Evolutionary conservation across 2,113 vertebrate genomes (phyloP), one percentile per base, ranked within the genome.

Genomic region (Eupsittula cactorum): DNA sequence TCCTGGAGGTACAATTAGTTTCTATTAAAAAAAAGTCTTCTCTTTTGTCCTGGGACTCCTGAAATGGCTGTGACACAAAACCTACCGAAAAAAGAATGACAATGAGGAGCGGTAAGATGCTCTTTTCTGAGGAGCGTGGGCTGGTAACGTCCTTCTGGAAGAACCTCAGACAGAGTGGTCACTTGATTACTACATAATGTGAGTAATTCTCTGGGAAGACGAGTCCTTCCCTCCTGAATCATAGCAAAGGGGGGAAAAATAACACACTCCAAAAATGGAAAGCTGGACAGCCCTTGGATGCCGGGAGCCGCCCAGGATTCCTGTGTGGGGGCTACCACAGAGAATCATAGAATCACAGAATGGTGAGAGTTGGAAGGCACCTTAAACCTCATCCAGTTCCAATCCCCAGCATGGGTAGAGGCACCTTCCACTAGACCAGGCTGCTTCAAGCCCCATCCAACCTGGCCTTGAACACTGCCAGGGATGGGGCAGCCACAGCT

Each of bases 161-260:
- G 77, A 55, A 85, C 69, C 95, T 97, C 96, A 97, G 95, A 97
- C 70, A 96, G 78, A 94, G 78, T 71, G 86, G 96, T 96, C 95
- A 96, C 91, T 95, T 94, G 95, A 96, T 97, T 97, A 70, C 95
- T 89, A 86, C 92, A 93, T 95, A 59, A 94, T 33, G 88, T 97
- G 96, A 96, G 95, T 95, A 97, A 97, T 95, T 80, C 92, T 96
- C 96, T 97, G 96, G 88, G 92, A 96, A 92, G 81, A 91, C 35
- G 6, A 82, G 53, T 95, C 90, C 86, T 96, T 84, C 90, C 88
- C 57, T 53, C 91, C 91, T 95, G 92, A 96, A 95, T 95, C 81
- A 93, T 76, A 93, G 91, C 83, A 53, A 93, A 95, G 25, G 62
- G 88, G 92, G 86, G 83, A 63, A 87, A 96, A 96, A 96, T 91